These are phyloP conservation scores for Hanleya hanleyi DNA, from an alignment of 2,888 invertebrate genomes.

Conservation along the genomic window DNA sequence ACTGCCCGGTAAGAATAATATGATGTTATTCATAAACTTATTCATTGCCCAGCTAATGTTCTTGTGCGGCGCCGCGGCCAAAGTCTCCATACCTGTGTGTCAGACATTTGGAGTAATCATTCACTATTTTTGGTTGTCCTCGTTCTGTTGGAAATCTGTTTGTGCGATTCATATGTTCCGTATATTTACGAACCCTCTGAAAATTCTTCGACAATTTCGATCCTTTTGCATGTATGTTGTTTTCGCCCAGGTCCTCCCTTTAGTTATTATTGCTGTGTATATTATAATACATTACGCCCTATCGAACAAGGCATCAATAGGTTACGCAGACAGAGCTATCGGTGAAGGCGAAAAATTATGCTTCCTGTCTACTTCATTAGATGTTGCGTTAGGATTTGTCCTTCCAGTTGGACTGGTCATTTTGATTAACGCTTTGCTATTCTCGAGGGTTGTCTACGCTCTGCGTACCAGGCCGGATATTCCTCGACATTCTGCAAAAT, in stretches of 20 bases:
- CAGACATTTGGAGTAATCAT: neutral
- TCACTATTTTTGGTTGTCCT: constrained; percentile 7
- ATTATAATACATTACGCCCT: neutral
- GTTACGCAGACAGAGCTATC: neutral
- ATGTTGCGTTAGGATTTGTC: neutral
- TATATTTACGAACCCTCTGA: constrained; percentile 1
- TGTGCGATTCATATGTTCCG: constrained; percentile 10
- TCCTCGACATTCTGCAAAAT: neutral
- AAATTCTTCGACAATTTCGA: neutral
- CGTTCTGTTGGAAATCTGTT: neutral
- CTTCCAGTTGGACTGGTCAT: neutral
- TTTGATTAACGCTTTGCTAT: neutral
- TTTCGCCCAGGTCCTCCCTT: neutral
- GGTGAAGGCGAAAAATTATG: neutral
- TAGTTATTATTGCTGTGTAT: neutral
- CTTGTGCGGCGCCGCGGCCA: neutral
- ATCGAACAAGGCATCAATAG: neutral
- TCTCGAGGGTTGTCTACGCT: neutral
- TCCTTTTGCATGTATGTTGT: neutral
- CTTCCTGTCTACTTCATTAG: neutral
- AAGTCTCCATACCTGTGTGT: neutral
- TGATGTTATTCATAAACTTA: neutral
- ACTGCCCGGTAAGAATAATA: constrained; percentile 2
- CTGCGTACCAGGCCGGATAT: neutral
- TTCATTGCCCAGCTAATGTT: constrained; percentile 3